Evolutionary conservation across 2,888 invertebrate species (phyloP).

Genomic region (Cheilosia grossa): DNA sequence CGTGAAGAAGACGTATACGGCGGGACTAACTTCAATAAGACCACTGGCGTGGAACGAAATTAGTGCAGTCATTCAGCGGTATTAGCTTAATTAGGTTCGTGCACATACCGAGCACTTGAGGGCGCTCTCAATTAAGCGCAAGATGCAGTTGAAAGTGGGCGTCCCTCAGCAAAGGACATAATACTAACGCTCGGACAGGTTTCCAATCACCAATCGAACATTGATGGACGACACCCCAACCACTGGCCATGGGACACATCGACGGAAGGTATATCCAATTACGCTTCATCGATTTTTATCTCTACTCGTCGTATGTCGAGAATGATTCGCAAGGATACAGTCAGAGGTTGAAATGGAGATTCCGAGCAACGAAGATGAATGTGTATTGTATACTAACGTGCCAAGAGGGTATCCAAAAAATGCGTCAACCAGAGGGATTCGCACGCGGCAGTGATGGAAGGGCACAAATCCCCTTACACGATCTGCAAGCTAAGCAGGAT

Average conservation of each 20-base stretch:
- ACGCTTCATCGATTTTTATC: constrained; percentile 38
- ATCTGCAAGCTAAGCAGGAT: constrained; percentile 31
- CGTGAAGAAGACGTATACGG: constrained; percentile 32
- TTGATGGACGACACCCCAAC: constrained; percentile 36
- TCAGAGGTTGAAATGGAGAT: constrained; percentile 57
- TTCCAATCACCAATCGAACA: constrained; percentile 11
- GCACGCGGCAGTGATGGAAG: constrained; percentile 1
- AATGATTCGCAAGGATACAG: constrained; percentile 48
- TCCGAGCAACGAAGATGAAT: constrained; percentile 56
- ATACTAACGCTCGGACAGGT: constrained; percentile 1
- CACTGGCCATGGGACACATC: background rate
- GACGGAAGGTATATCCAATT: constrained; percentile 4
- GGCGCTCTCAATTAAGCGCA: constrained; percentile 39
- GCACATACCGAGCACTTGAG: constrained; percentile 46
- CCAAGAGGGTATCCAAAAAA: constrained; percentile 1
- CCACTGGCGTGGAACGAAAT: constrained; percentile 15
- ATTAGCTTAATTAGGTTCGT: constrained; percentile 64
- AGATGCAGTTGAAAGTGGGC: background rate
- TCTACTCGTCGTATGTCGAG: background rate
- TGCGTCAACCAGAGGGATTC: background rate
- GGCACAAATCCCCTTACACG: background rate
- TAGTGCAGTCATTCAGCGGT: constrained; percentile 55
- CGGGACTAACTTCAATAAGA: background rate
- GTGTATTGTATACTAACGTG: constrained; percentile 5
- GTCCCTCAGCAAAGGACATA: background rate